Evolutionary conservation across 2,797 vertebrate species (phyloP).

Genomic region (Scarus forsteni): DNA sequence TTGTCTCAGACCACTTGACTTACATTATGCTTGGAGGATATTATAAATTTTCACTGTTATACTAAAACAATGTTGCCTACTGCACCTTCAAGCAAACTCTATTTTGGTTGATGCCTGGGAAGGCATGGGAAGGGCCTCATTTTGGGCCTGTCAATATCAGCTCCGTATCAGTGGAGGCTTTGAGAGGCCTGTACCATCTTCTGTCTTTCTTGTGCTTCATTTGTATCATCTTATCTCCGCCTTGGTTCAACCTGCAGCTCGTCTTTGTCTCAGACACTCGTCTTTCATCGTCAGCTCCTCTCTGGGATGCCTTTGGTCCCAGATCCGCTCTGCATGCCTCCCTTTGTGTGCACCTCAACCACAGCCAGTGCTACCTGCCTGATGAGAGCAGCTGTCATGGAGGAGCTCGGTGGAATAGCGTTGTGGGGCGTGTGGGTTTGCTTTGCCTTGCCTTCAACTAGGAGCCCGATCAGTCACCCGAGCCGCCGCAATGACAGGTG

Average conservation of each 20-base stretch:
- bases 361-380: not conserved
- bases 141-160: not conserved
- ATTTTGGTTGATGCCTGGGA: too few relatives aligned
- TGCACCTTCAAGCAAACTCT: too few relatives aligned
- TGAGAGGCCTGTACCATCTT: slow-evolving; percentile 9
- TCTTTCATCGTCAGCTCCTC: slow-evolving; percentile 4
- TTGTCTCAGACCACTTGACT: too few relatives aligned
- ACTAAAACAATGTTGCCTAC: too few relatives aligned
- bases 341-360: not conserved
- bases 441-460: not conserved
- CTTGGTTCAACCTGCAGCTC: slow-evolving; percentile 2
- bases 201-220: slow-evolving; percentile 27
- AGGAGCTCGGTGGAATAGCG: not conserved
- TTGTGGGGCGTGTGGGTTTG: slow-evolving; percentile 1
- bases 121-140: too few relatives aligned
- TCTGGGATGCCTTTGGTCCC: not conserved
- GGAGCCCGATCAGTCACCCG: not conserved
- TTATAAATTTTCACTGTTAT: too few relatives aligned
- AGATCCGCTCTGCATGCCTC: not conserved
- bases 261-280: slow-evolving; percentile 29
- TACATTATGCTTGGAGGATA: too few relatives aligned
- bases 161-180: slow-evolving; percentile 4
- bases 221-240: slow-evolving; percentile 29
- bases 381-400: not conserved
- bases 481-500: not conserved